phyloP scores from a whole-genome alignment of 2,113 vertebrate genomes.

The Empidonax traillii region DNA sequence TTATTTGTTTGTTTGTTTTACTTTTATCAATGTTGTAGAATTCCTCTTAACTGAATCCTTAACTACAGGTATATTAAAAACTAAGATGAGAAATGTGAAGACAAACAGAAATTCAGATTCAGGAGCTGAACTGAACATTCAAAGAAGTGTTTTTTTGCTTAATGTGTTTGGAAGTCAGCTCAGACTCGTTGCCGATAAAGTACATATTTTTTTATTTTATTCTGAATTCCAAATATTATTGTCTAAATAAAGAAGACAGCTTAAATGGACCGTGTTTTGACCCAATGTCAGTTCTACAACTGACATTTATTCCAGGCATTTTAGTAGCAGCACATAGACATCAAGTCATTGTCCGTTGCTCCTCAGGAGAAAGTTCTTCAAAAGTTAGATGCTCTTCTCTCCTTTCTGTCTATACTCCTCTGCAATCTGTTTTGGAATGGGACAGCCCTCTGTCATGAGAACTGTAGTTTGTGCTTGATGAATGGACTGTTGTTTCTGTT shows the following conservation, averaged over 20 bases:
- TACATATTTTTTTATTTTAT: not conserved
- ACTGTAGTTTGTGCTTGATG: not conserved
- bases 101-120: not conserved
- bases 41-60: not conserved
- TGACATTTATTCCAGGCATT: not conserved
- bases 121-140: not conserved
- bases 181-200: not conserved
- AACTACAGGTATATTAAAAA: not conserved
- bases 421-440: not conserved
- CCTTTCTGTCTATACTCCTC: not conserved
- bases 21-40: not conserved
- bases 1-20: too few species aligned
- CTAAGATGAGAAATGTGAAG: not conserved
- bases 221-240: not conserved
- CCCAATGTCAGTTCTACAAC: not conserved
- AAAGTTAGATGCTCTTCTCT: not conserved
- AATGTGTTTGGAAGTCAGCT: not conserved
- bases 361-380: not conserved
- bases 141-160: not conserved
- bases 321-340: not conserved
- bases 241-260: not conserved
- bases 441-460: not conserved
- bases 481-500: not conserved
- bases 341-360: not conserved
- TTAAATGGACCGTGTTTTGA: not conserved